These are phyloP conservation scores for Epirrhoe tristata DNA, from an alignment of 2,888 invertebrate species.

Conservation along the genomic window DNA sequence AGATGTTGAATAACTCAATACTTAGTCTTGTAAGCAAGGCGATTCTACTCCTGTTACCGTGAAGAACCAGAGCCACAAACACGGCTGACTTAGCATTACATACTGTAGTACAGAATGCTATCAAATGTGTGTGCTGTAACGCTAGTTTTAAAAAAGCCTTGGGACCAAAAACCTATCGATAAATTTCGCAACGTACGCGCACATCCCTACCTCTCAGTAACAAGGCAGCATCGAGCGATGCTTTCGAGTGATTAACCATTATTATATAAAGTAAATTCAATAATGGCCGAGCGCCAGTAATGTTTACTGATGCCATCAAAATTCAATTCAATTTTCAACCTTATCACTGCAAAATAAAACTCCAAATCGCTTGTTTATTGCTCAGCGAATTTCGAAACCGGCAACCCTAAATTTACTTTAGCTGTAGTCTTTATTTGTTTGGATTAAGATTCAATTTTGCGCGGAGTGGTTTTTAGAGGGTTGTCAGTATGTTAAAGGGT, in stretches of 20 bases:
- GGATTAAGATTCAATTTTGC: constrained; percentile 32
- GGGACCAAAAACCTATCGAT: constrained; percentile 31
- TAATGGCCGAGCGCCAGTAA: constrained; percentile 79
- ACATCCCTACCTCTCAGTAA: constrained; percentile 69
- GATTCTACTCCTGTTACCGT: too few species aligned
- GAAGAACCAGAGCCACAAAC: too few species aligned
- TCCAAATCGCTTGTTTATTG: constrained; percentile 47
- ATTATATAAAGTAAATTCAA: constrained; percentile 86
- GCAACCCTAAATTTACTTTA: constrained; percentile 26
- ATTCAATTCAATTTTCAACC: constrained; percentile 46
- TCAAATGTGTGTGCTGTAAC: too few species aligned
- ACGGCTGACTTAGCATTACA: too few species aligned
- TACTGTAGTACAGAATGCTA: too few species aligned
- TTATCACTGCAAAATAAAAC: constrained; percentile 48
- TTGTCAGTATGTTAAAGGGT: constrained; percentile 52
- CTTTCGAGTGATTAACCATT: constrained; percentile 83
- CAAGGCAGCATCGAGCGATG: constrained; percentile 80
- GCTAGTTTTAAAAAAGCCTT: not conserved
- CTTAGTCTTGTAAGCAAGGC: too few species aligned
- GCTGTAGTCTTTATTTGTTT: constrained; percentile 38
- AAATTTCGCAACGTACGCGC: not conserved
- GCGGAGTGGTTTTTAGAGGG: constrained; percentile 33
- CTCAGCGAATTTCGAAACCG: constrained; percentile 46
- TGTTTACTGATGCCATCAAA: constrained; percentile 71
- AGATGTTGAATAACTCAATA: too few species aligned